phyloP scores from a whole-genome alignment of 2,113 vertebrate genomes.

The Ageneiosus marmoratus region DNA sequence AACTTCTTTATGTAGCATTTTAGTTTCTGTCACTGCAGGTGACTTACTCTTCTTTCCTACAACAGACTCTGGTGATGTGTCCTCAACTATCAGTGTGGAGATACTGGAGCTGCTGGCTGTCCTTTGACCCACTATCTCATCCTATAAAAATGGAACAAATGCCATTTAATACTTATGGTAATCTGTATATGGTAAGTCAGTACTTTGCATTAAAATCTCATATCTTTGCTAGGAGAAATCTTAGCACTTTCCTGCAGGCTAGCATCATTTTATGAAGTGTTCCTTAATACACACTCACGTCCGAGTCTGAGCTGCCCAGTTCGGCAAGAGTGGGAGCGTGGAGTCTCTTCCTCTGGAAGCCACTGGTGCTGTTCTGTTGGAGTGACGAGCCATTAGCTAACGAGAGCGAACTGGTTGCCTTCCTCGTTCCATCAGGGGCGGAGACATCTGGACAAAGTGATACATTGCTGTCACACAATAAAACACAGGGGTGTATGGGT shows the following conservation, averaged over 20 bases:
- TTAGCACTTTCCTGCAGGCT: background rate
- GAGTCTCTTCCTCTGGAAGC: constrained; percentile 82
- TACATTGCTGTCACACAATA: constrained; percentile 47
- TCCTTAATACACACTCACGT: constrained; percentile 74
- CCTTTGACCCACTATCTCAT: constrained; percentile 77
- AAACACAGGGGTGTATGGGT: constrained; percentile 29
- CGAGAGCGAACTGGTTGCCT: constrained; percentile 73
- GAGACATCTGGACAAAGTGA: constrained; percentile 80
- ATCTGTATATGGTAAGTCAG: background rate
- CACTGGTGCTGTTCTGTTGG: constrained; percentile 61
- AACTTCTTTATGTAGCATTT: background rate
- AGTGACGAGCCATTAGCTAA: constrained; percentile 73
- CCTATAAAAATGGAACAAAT: constrained; percentile 68
- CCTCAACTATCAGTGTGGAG: constrained; percentile 83
- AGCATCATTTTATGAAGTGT: background rate
- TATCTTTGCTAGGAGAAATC: background rate
- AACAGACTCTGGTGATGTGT: constrained; percentile 78
- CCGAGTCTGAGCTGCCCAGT: constrained; percentile 92
- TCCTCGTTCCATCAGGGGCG: constrained; percentile 78
- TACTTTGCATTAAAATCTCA: background rate
- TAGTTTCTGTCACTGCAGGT: background rate
- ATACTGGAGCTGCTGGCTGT: constrained; percentile 87
- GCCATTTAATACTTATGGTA: background rate
- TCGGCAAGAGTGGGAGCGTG: constrained; percentile 91
- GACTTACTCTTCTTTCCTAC: constrained; percentile 88